Evolutionary conservation across 1,140 invertebrate species (phyloP), one percentile per base, ranked within the genome.

Genomic region (Caenorhabditis briggsae): DNA sequence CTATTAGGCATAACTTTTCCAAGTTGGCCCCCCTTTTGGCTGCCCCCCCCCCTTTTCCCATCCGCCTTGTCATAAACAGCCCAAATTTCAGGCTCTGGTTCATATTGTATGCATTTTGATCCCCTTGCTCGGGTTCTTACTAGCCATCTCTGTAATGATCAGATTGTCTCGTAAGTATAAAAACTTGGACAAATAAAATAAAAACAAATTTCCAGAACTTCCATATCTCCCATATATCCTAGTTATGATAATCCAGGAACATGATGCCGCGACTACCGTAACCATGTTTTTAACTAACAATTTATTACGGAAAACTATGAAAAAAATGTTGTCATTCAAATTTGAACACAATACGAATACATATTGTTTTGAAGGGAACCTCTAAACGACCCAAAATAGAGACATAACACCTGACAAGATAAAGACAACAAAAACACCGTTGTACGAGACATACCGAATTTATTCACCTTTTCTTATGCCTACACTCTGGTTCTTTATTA

Each of bases 211-310:
- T 70, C 43, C 64, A 70, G 41, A 70, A 46, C 43, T 70, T 8
- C 64, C 64, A 1, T 70, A 70, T 46, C n/a, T 70, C 16, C 64
- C 64, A 1, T 70, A 70, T 46, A 43, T 46, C 1, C 41, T 70
- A 7, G 33, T 43, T 12, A 16, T 70, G 64, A 70, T 70, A 70
- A 70, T 70, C 3, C 64, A 70, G 18, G 64, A 70, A 18, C 64
- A 70, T 70, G 64, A 33, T 46, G 64, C 64, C 5, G 33, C 41
- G 16, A 46, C 64, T 46, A 70, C 64, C 41, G 41, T 70, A 43
- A 70, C 33, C 12, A 70, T 70, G 64, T 70, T 70, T 23, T 46
- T 70, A 33, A 70, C 64, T 2, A 70, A 70, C 16, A 70, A 70
- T 46, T 46, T 70, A 11, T 18, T 70, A 46, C 20, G 64, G 18